Evolutionary conservation across 2,888 invertebrate genomes (phyloP), one percentile per base, ranked within the genome.

Genomic region (Drosophila mayaguana): DNA sequence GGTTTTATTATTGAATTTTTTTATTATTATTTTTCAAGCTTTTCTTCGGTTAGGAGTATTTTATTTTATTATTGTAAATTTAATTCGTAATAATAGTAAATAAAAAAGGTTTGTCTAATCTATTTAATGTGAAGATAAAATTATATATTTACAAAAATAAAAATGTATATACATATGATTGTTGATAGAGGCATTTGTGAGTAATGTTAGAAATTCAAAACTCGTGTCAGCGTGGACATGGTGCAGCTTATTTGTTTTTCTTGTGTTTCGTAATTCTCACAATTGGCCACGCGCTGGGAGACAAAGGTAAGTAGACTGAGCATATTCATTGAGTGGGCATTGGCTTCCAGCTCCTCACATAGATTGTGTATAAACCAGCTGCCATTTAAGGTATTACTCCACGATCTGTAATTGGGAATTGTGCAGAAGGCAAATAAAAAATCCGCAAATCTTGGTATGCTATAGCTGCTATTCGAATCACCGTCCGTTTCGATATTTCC

Each of bases 311-410:
- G 93, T 78, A 98, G 94, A 3, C 96, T 96, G 53, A 98, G 92
- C 5, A 98, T 94, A 90, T 98, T 97, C 84, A 95, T 94, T 20
- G 95, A 94, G 73, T 94, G 94, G 6, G 95, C 96, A 90, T 95
- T 94, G 79, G 95, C 95, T 60, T 95, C 94, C 67, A 98, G 91
- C 85, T 97, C 97, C 38, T 95, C 94, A 92, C 97, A 97, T 40
- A 98, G 93, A 0, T 98, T 96, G 93, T 98, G 97, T 93, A 98
- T 96, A 91, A 98, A 98, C 98, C 98, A 98, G 0, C 98, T 98
- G 2, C 98, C 98, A 64, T 96, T 95, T 18, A 96, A 96, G 20
- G 97, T 97, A 90, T 98, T 98, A 56, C 98, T 95, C 98, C 98
- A 98, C 0, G 98, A 97, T 93, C 96, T 98, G 92, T 95, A 97